A percentile compares a stretch with the other conserved stretches of the same genome.
Evolutionary conservation across 2,888 invertebrate species (phyloP).

Genomic region (Hedychridium roseum): DNA sequence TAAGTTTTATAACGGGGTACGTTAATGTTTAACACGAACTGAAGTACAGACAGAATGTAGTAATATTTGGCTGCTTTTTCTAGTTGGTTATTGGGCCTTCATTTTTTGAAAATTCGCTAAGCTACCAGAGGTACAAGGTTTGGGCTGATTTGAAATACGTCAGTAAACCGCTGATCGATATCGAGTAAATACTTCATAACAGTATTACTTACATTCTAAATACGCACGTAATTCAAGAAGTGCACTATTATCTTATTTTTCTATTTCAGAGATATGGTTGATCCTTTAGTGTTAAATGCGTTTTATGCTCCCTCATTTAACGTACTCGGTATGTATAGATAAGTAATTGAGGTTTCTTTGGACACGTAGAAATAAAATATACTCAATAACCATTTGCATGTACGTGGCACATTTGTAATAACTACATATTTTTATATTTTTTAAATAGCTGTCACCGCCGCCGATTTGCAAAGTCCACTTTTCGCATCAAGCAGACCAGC

Average conservation of each 20-base stretch:
- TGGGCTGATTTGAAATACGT: background rate
- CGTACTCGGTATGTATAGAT: slow-evolving; percentile 39
- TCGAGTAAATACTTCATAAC: background rate
- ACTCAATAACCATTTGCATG: background rate
- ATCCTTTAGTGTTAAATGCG: slow-evolving; percentile 27
- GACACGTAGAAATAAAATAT: background rate
- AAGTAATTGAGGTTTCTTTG: background rate
- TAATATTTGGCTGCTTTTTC: background rate
- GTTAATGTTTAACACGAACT: slow-evolving; percentile 14
- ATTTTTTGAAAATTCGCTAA: slow-evolving; percentile 26
- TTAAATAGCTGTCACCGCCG: slow-evolving; percentile 27
- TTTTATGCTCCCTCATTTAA: slow-evolving; percentile 49
- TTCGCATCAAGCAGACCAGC: slow-evolving; percentile 31
- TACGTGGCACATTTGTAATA: background rate
- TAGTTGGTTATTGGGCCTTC: slow-evolving; percentile 23
- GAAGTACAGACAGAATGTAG: background rate
- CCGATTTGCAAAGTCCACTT: slow-evolving; percentile 30
- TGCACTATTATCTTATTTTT: background rate
- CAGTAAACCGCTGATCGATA: background rate
- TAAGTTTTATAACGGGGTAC: slow-evolving; percentile 65
- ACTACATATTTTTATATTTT: slow-evolving; percentile 1
- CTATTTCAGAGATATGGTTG: slow-evolving; percentile 13
- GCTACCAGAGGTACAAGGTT: slow-evolving; percentile 17
- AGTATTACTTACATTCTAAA: background rate
- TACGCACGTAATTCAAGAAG: slow-evolving; percentile 1